Percentiles rank a stretch among this genome's conserved stretches.
Evolutionary conservation across 2,888 invertebrate species (phyloP).

Genomic region (Clanis bilineata): DNA sequence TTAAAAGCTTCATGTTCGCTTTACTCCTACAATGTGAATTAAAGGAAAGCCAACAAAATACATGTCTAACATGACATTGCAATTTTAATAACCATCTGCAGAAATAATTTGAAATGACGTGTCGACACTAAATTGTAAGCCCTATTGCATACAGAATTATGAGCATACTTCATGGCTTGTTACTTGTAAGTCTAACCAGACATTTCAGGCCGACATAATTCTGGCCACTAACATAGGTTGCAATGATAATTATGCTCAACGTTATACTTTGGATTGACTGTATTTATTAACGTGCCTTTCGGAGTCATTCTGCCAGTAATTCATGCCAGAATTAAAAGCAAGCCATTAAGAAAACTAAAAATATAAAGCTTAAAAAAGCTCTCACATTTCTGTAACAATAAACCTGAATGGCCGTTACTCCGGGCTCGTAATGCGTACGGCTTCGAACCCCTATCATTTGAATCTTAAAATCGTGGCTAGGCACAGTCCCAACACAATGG

Average conservation of each 20-base stretch:
- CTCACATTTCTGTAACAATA: neutral
- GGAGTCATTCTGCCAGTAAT: no score
- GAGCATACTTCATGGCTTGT: no score
- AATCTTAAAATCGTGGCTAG: conserved; percentile 26
- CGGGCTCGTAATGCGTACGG: neutral
- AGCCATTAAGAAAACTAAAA: no score
- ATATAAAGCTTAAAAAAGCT: neutral
- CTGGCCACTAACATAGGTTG: no score
- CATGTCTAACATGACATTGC: neutral
- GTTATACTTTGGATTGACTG: no score
- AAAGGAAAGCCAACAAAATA: neutral
- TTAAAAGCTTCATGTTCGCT: neutral
- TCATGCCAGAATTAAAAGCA: no score
- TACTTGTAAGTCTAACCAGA: no score
- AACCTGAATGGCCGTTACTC: neutral
- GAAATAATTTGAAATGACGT: neutral
- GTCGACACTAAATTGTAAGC: neutral
- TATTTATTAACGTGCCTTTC: no score
- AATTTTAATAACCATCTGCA: neutral
- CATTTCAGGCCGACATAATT: no score
- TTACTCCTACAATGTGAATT: neutral
- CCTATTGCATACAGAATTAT: no score
- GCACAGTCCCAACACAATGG: conserved; percentile 26
- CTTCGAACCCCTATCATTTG: conserved; percentile 5
- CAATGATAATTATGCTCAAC: no score